Evolutionary conservation across 2,888 invertebrate species (phyloP).

Genomic region (Phorcus lineatus): DNA sequence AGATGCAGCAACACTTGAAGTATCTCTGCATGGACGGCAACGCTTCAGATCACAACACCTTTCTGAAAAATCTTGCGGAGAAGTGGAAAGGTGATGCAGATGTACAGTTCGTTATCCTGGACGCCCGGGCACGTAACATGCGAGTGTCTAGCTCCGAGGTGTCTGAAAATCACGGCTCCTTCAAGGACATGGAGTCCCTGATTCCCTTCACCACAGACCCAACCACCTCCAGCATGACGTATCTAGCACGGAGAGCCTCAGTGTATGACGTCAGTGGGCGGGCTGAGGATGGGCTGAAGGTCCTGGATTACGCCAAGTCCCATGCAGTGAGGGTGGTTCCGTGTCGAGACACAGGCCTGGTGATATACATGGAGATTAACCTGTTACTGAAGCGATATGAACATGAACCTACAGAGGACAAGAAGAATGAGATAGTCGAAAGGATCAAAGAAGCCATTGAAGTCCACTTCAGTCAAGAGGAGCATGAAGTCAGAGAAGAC

Average conservation of each 20-base stretch:
- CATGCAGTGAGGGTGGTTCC: not conserved
- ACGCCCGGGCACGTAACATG: not conserved
- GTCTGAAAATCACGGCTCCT: not conserved
- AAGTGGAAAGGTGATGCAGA: not conserved
- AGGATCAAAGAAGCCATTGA: not conserved
- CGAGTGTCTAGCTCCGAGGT: not conserved
- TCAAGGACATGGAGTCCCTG: not conserved
- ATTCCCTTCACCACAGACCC: not conserved
- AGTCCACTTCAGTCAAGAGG: constrained; percentile 1
- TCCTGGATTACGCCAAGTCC: not conserved
- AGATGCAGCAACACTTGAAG: constrained; percentile 2
- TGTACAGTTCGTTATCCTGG: not conserved
- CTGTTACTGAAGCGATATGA: not conserved
- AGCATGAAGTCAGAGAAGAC: not conserved
- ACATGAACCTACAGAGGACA: not conserved
- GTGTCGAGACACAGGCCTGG: not conserved
- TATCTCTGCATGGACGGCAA: constrained; percentile 3
- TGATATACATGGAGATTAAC: not conserved
- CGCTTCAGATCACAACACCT: not conserved
- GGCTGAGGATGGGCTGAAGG: not conserved
- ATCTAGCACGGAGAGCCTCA: not conserved
- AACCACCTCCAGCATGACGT: not conserved
- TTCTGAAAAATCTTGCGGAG: not conserved
- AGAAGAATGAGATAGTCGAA: not conserved
- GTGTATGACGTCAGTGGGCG: not conserved